A percentile compares a stretch with the other conserved stretches of the same genome.
Conservation (phyloP, 2,888 invertebrate species). For the Ligdia adustata region DNA sequence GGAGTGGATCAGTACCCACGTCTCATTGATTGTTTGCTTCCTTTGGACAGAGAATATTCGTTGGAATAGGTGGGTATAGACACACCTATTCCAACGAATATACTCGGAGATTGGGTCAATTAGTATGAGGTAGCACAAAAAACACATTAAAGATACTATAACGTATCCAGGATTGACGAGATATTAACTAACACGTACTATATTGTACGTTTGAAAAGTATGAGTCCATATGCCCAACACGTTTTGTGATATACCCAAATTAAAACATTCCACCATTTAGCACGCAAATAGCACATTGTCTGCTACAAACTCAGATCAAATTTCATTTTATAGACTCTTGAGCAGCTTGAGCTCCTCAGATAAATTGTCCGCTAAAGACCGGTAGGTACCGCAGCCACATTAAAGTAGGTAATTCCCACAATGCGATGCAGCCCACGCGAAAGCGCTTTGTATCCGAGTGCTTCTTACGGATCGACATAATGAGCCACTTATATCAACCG, state of each 20-base stretch:
- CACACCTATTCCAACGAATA: not conserved
- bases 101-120: no score
- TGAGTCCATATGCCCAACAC: no score
- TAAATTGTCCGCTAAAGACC: slow-evolving; percentile 23
- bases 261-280: slow-evolving; percentile 1
- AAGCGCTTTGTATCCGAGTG: slow-evolving; percentile 28
- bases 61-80: not conserved
- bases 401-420: slow-evolving; percentile 23
- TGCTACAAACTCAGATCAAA: slow-evolving; percentile 8
- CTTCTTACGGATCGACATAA: slow-evolving; percentile 26
- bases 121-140: no score
- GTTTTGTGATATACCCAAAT: no score
- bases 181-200: no score
- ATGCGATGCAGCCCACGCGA: slow-evolving; percentile 41
- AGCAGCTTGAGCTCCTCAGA: slow-evolving; percentile 10
- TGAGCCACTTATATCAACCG: slow-evolving; percentile 18
- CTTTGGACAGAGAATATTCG: not conserved
- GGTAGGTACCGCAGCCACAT: slow-evolving; percentile 7
- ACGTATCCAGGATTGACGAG: no score
- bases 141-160: no score
- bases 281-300: slow-evolving; percentile 3
- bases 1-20: slow-evolving; percentile 30
- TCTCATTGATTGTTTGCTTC: slow-evolving; percentile 24
- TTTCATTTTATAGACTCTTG: slow-evolving; percentile 15
- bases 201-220: no score